phyloP scores from a whole-genome alignment of 2,113 vertebrate species.

The Malurus alboscapulatus region DNA sequence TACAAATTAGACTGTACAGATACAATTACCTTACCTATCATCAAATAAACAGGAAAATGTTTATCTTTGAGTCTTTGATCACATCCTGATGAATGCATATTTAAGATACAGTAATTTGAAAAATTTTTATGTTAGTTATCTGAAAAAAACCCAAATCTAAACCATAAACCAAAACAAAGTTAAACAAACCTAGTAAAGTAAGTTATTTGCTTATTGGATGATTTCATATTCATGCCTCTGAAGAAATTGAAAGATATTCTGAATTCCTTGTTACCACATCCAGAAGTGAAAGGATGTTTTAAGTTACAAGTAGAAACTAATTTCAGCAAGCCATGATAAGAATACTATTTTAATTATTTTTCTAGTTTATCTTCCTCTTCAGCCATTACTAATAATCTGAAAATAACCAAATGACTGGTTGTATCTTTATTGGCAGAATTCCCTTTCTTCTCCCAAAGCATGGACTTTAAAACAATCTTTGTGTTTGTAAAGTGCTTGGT shows the following conservation, averaged over 20 bases:
- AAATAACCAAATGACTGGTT: background rate
- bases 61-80: background rate
- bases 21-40: background rate
- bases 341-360: background rate
- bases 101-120: background rate
- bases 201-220: background rate
- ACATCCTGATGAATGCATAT: background rate
- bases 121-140: background rate
- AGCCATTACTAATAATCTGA: background rate
- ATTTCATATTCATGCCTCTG: background rate
- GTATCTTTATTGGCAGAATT: background rate
- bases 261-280: background rate
- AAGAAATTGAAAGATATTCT: background rate
- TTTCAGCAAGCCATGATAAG: background rate
- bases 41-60: background rate
- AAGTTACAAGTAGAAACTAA: background rate
- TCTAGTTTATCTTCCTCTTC: background rate
- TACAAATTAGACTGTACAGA: background rate
- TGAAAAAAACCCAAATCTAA: background rate
- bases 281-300: background rate
- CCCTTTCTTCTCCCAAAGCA: background rate
- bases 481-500: background rate
- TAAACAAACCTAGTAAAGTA: background rate
- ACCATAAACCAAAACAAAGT: background rate
- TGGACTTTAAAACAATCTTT: background rate